Evolutionary conservation across 2,888 invertebrate species (phyloP), one percentile per base, ranked within the genome.

Genomic region (Acanthosepion esculentum): DNA sequence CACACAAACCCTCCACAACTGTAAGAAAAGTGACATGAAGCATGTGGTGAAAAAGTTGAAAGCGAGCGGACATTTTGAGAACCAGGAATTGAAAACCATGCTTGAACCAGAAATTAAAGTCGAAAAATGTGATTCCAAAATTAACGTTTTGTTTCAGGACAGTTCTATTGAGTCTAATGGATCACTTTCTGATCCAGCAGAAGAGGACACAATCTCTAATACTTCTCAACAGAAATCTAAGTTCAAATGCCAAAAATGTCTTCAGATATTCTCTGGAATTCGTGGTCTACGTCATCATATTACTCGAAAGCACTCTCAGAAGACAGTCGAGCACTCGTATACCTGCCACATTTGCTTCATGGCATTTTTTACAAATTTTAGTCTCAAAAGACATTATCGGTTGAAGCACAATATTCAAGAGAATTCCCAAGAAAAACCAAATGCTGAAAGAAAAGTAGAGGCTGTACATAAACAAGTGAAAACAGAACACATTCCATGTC

Each of bases 331-430:
- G n/a, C n/a, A n/a, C n/a, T 18, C 4, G 4, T 78, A 78, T 33
- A 33, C 78, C n/a, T 78, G 78, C 33, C 78, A 15, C 15, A 78
- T 78, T 78, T 78, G 78, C 15, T 33, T 78, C 78, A n/a, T 78
- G n/a, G n/a, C n/a, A 33, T 78, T 78, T 78, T 78, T n/a, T 33
- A 78, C 78, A 12, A 78, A n/a, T 78, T 78, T 78, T n/a, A 78
- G 78, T n/a, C 78, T 78, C 15, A 78, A 78, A 4, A 78, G 23
- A 78, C 78, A 78, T 78, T 15, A n/a, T 78, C 12, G n/a, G n/a
- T n/a, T 78, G 33, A 78, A 78, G n/a, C 78, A 78, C n/a, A 78
- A 78, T n/a, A 33, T 78, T 78, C 78, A 78, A n/a, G 78, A 78
- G 18, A 78, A 78, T 33, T n/a, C 12, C 18, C 78, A 78, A 15